These are phyloP conservation scores for Dysmachus trigonus DNA, from an alignment of 2,888 invertebrate species.

Conservation along the genomic window DNA sequence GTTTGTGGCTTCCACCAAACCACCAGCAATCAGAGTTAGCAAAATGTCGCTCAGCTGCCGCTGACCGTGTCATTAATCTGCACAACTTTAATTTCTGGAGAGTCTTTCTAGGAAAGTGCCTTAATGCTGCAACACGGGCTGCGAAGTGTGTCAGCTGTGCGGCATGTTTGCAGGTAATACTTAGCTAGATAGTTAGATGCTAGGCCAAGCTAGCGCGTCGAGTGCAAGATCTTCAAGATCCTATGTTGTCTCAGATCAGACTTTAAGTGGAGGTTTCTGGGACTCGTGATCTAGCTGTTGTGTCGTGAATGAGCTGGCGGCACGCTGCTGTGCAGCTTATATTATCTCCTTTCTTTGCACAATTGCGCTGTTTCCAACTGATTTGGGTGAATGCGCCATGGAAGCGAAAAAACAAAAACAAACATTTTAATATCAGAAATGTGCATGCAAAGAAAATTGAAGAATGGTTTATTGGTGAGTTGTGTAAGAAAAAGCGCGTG, in stretches of 20 bases:
- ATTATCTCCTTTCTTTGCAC: background rate
- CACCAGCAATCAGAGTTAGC: background rate
- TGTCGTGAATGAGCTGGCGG: background rate
- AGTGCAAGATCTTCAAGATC: background rate
- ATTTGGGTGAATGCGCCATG: slow-evolving; percentile 6
- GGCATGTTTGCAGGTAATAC: background rate
- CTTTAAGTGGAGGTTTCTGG: background rate
- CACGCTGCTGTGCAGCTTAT: background rate
- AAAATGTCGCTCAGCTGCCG: background rate
- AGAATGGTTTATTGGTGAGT: background rate
- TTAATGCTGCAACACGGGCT: background rate
- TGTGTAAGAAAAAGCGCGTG: slow-evolving; percentile 28
- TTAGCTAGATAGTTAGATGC: background rate
- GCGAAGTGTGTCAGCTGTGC: slow-evolving; percentile 22
- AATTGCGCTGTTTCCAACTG: background rate
- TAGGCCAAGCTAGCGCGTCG: background rate
- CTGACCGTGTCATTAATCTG: background rate
- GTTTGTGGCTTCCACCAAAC: background rate
- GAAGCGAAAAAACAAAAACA: too few relatives aligned
- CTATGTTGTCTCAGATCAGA: background rate
- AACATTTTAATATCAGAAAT: slow-evolving; percentile 25
- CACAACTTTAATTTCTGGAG: background rate
- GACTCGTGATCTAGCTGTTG: slow-evolving; percentile 12
- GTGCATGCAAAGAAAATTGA: slow-evolving; percentile 15
- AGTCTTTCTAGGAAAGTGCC: background rate